Conservation (phyloP, 2,797 vertebrate species). For the Triplophysa yarkandensis region DNA sequence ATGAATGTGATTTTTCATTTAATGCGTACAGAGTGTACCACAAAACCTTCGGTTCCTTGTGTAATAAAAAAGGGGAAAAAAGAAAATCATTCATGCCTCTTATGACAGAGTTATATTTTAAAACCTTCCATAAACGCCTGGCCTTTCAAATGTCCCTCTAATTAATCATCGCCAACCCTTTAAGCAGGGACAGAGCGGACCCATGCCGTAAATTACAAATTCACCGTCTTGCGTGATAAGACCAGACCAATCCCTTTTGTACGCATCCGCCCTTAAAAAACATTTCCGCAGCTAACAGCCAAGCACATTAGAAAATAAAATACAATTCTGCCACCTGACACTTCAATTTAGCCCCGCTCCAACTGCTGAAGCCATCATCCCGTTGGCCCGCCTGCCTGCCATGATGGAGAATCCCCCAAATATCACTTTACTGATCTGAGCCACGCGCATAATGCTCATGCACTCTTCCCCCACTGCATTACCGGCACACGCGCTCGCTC, state of each 20-base stretch:
- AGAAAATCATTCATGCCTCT: constrained; percentile 41
- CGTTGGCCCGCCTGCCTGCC: constrained; percentile 68
- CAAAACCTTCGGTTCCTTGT: not conserved
- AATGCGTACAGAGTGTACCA: not conserved
- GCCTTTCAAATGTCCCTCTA: constrained; percentile 41
- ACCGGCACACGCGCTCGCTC: constrained; percentile 68
- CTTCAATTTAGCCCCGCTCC: constrained; percentile 77
- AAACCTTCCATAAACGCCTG: constrained; percentile 36
- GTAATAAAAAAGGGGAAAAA: constrained; percentile 39
- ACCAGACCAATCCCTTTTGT: constrained; percentile 65
- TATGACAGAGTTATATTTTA: constrained; percentile 25
- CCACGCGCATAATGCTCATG: constrained; percentile 69
- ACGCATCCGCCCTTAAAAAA: constrained; percentile 64
- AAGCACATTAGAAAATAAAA: constrained; percentile 81
- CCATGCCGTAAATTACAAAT: constrained; percentile 45
- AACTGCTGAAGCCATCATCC: constrained; percentile 75
- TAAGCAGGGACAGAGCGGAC: constrained; percentile 11
- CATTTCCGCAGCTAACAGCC: constrained; percentile 73
- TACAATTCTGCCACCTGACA: constrained; percentile 77
- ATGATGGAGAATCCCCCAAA: constrained; percentile 78
- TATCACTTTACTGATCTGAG: constrained; percentile 76
- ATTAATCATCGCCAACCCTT: constrained; percentile 47
- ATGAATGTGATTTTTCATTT: constrained; percentile 43
- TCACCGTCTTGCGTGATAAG: constrained; percentile 36
- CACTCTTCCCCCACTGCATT: constrained; percentile 68